Percentiles rank a stretch among this genome's conserved stretches.
Conservation (phyloP, 2,797 vertebrate species). For the Discoglossus pictus region DNA sequence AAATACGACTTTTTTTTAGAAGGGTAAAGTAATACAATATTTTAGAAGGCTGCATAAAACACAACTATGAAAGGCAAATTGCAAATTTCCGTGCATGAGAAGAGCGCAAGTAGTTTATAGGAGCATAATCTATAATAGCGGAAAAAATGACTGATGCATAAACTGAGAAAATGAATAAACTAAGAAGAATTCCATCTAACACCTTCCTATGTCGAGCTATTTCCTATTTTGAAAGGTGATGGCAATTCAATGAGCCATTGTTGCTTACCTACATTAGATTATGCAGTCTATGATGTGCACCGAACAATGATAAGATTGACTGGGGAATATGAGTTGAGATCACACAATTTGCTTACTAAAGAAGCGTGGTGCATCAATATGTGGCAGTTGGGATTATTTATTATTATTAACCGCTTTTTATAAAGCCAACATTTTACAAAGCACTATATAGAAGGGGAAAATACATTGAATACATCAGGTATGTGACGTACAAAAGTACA, state of each 20-base stretch:
- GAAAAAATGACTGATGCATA: slow-evolving; percentile 38
- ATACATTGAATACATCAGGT: no score
- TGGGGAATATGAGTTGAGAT: slow-evolving; percentile 16
- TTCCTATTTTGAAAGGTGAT: slow-evolving; percentile 16
- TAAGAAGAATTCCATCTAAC: slow-evolving; percentile 16
- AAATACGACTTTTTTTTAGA: slow-evolving; percentile 16
- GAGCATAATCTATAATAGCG: slow-evolving; percentile 42
- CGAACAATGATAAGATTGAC: slow-evolving; percentile 11
- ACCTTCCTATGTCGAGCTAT: slow-evolving; percentile 2
- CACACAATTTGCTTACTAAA: neutral
- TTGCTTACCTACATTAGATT: slow-evolving; percentile 10
- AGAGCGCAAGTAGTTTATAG: slow-evolving; percentile 27
- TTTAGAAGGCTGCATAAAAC: slow-evolving; percentile 13
- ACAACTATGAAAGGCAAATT: slow-evolving; percentile 27
- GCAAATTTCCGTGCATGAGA: slow-evolving; percentile 41
- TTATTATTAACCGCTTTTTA: no score
- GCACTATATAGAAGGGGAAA: no score
- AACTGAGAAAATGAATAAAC: slow-evolving; percentile 39
- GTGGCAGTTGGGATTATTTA: no score
- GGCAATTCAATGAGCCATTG: slow-evolving; percentile 21
- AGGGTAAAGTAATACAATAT: slow-evolving; percentile 35
- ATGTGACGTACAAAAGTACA: no score
- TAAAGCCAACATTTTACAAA: no score
- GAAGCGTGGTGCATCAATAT: neutral
- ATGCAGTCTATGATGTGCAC: slow-evolving; percentile 24